These are phyloP conservation scores for Xanthia icteritia DNA, from an alignment of 2,888 invertebrate species.

Conservation along the genomic window DNA sequence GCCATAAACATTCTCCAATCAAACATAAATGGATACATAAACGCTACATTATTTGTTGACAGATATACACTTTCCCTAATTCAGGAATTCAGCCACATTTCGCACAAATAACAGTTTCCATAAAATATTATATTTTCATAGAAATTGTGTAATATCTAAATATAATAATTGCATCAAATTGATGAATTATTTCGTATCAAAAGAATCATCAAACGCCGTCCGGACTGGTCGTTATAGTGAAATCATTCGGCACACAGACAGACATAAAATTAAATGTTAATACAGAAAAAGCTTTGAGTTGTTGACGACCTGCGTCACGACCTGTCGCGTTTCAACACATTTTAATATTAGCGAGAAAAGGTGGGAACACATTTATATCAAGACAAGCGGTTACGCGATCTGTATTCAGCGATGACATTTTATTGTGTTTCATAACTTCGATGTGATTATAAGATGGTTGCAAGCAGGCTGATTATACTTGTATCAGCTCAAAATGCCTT, in stretches of 20 bases:
- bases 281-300: slow-evolving; percentile 33
- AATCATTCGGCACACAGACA: slow-evolving; percentile 43
- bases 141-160: background rate
- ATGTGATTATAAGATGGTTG: background rate
- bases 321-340: slow-evolving; percentile 40
- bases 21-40: background rate
- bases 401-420: background rate
- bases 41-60: slow-evolving; percentile 12
- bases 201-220: slow-evolving; percentile 43
- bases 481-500: background rate
- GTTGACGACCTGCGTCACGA: slow-evolving; percentile 49
- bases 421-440: background rate
- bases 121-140: slow-evolving; percentile 9
- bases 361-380: slow-evolving; percentile 22
- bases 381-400: background rate
- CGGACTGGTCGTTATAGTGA: slow-evolving; percentile 19
- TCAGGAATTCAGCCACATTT: slow-evolving; percentile 3
- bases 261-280: slow-evolving; percentile 44
- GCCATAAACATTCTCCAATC: background rate
- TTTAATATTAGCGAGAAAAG: slow-evolving; percentile 50
- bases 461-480: background rate
- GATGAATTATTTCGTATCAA: slow-evolving; percentile 11
- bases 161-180: slow-evolving; percentile 18
- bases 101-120: slow-evolving; percentile 4
- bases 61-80: slow-evolving; percentile 13